Evolutionary conservation across 2,888 invertebrate species (phyloP), one percentile per base, ranked within the genome.

Genomic region (Xanthorhoe spadicearia): DNA sequence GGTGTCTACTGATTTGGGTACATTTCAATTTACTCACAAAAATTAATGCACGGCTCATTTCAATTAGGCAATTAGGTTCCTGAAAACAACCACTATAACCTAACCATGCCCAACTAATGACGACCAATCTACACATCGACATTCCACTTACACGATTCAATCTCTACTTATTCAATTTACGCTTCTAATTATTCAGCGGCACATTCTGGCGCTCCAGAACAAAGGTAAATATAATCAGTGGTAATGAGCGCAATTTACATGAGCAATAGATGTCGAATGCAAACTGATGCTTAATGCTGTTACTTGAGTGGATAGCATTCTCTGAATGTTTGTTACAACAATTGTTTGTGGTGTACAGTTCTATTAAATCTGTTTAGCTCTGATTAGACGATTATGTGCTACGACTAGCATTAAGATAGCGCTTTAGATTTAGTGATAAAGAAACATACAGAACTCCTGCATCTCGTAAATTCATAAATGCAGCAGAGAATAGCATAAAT

Each of bases 231-330:
- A 80, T 76, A 83, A 81, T 80, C 77, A 82, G 78, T 83, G 85
- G 85, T 87, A 86, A 89, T 88, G 85, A 87, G 82, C 80, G 81
- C 80, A 82, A 90, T 90, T 90, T 87, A 85, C 90, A 90, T 89
- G 89, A 89, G 76, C 83, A 82, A 88, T 88, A 84, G 75, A 71
- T 73, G 72, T 77, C 81, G 85, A 86, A 83, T 82, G 82, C 81
- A 82, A 84, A 83, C 83, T 46, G 52, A 15, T n/a, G 28, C 10
- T 38, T 38, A 10, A 38, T 38, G 38, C 38, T 38, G 2, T 10
- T 13, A 2, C 38, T 13, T 13, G 32, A 32, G 32, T 7, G 32
- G 32, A 32, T 23, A 23, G 32, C 5, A 32, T 32, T 32, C 32
- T 32, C 6, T 32, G 32, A 7, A 7, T 32, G 32, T 32, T 32